These are phyloP conservation scores for Drosophila serrata DNA, from an alignment of 1,140 invertebrate species.

Conservation along the genomic window DNA sequence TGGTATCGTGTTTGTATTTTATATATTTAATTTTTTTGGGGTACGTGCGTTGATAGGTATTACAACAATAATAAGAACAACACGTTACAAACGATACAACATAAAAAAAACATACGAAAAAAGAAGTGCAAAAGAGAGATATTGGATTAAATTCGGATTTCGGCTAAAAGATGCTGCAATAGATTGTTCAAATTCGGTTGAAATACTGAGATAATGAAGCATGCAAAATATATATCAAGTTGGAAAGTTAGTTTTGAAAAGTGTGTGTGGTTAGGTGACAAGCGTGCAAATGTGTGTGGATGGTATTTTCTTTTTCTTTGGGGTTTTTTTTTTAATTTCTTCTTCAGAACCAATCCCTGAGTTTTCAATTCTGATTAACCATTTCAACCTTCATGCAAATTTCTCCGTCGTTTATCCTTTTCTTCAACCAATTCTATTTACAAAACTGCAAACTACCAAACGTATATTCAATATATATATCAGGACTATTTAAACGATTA, in stretches of 20 bases:
- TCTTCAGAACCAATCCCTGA: constrained; percentile 32
- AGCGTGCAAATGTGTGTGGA: constrained; percentile 50
- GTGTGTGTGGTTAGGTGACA: constrained; percentile 18
- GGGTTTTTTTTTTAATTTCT: background rate
- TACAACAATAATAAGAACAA: constrained; percentile 62
- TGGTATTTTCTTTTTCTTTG: background rate
- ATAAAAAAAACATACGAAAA: constrained; percentile 55
- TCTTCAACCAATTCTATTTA: constrained; percentile 27
- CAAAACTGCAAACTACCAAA: constrained; percentile 50
- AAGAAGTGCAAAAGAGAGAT: constrained; percentile 58
- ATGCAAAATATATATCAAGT: constrained; percentile 23
- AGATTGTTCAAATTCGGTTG: constrained; percentile 45
- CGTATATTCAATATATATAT: constrained; percentile 26
- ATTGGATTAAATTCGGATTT: constrained; percentile 45
- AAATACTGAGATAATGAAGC: constrained; percentile 48
- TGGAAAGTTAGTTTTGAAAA: constrained; percentile 12
- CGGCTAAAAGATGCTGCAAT: constrained; percentile 46
- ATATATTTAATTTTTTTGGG: constrained; percentile 19
- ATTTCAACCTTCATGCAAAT: constrained; percentile 44
- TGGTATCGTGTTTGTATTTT: constrained; percentile 33
- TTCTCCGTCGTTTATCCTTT: background rate
- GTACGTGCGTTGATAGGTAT: constrained; percentile 52
- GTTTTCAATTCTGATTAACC: constrained; percentile 13
- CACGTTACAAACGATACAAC: constrained; percentile 49
- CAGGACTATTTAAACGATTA: constrained; percentile 35